These are phyloP conservation scores for Microctenopoma stevenorrisi DNA, from an alignment of 2,797 vertebrate genomes.

Conservation along the genomic window DNA sequence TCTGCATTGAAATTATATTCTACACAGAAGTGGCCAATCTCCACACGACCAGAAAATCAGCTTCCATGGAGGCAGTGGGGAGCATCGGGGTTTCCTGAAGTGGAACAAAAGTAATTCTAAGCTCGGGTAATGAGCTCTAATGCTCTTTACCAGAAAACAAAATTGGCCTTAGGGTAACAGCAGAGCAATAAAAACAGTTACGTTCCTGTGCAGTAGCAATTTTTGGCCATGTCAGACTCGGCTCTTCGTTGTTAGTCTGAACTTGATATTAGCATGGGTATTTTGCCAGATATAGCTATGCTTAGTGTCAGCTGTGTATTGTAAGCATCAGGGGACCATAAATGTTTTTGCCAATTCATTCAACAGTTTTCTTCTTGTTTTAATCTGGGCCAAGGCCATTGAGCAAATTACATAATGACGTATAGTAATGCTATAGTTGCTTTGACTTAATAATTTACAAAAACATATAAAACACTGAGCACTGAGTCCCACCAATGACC, in stretches of 20 bases:
- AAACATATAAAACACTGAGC: too few relatives aligned
- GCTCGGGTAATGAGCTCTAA: slow-evolving; percentile 52
- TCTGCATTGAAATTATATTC: slow-evolving; percentile 1
- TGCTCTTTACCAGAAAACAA: slow-evolving; percentile 36
- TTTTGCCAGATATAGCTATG: too few relatives aligned
- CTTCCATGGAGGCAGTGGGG: slow-evolving; percentile 25
- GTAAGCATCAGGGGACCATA: too few relatives aligned
- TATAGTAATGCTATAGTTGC: too few relatives aligned
- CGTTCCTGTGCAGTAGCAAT: not conserved
- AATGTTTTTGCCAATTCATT: too few relatives aligned
- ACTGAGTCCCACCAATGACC: too few relatives aligned
- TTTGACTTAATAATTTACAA: too few relatives aligned
- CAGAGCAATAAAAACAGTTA: slow-evolving; percentile 10
- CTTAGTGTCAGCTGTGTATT: too few relatives aligned
- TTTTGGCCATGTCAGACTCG: not conserved
- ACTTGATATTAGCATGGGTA: not conserved
- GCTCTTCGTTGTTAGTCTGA: not conserved
- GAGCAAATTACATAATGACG: too few relatives aligned
- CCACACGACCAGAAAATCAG: slow-evolving; percentile 26
- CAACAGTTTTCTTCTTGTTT: too few relatives aligned
- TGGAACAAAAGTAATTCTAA: slow-evolving; percentile 59
- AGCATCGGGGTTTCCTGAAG: slow-evolving; percentile 43
- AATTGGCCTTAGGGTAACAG: slow-evolving; percentile 24
- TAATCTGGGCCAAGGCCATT: too few relatives aligned
- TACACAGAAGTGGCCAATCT: slow-evolving; percentile 17